phyloP scores from a whole-genome alignment of 92 coral and sea anemone species.

The Actinernus sp. region DNA sequence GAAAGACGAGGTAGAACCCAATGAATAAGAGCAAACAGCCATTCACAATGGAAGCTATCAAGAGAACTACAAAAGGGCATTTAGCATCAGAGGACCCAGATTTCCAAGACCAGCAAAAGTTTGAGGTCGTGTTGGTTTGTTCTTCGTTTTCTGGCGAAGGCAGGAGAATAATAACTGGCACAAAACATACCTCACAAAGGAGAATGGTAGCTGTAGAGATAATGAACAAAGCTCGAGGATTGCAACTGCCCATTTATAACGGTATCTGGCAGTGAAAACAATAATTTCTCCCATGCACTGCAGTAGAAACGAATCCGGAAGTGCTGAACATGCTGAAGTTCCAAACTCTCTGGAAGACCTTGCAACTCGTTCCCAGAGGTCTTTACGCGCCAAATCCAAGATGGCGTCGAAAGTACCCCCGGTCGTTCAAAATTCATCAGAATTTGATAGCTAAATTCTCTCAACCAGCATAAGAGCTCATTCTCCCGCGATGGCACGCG shows the following conservation, averaged over 20 bases:
- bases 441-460: no score
- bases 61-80: conserved; percentile 56
- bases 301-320: no score
- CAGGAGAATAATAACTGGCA: conserved; percentile 43
- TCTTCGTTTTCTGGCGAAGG: conserved; percentile 9
- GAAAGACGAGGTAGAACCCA: conserved; percentile 20
- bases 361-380: no score
- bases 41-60: conserved; percentile 38
- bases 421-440: no score
- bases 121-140: background rate
- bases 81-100: conserved; percentile 8
- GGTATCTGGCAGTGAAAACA: no score
- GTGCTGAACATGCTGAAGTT: no score
- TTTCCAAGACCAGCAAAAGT: conserved; percentile 68
- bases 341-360: no score
- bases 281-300: no score
- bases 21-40: conserved; percentile 33
- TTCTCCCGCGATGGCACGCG: no score
- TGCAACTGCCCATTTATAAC: conserved; percentile 39
- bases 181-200: conserved; percentile 55
- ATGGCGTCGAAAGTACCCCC: no score
- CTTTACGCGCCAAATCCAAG: no score
- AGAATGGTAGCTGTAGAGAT: conserved; percentile 30
- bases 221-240: conserved; percentile 36
- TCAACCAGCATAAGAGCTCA: no score